Evolutionary conservation across 2,797 vertebrate genomes (phyloP), one percentile per base, ranked within the genome.

Genomic region (Diplodus sargus): DNA sequence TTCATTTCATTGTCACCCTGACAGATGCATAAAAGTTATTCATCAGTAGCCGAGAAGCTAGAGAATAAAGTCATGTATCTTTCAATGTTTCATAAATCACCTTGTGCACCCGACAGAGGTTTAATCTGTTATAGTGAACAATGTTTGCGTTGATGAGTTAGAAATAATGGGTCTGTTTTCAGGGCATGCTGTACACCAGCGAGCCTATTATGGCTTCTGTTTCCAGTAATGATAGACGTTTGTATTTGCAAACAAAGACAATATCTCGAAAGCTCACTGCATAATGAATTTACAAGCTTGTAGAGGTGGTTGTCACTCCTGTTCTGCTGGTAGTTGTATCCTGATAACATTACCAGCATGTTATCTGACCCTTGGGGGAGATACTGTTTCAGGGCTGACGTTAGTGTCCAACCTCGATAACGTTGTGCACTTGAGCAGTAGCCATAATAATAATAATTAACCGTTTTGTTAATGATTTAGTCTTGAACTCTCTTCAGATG

Each of bases 401-500:
- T 45, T 34, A 0, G 47, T 15, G 39, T 34, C 43, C 45, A 12
- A 7, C 4, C 51, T 57, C 3, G 0, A 68, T 51, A 30, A 66
- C 20, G 48, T 65, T 65, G 25, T 61, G 34, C 10, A 20, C 10
- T 20, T 59, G 22, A 63, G 53, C 28, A 42, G 11, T 17, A 1
- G 42, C 60, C 71, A 73, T 81, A 71, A 74, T 74, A 34, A 30
- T 77, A 87, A 85, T 88, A 25, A 80, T 81, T 85, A 85, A 90
- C 74, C 15, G 22, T 51, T 66, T 70, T 52, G 75, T 86, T 88
- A 83, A 86, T 89, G 45, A 84, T 84, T 81, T 57, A 70, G 58
- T 59, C 13, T 22, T n/a, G 0, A 62, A 66, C 56, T 59, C 45
- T 64, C 20, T 2, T 52, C 34, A 45, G 71, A 84, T 78, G 74